Evolutionary conservation across 2,113 vertebrate species (phyloP).

Genomic region (Pheucticus melanocephalus): DNA sequence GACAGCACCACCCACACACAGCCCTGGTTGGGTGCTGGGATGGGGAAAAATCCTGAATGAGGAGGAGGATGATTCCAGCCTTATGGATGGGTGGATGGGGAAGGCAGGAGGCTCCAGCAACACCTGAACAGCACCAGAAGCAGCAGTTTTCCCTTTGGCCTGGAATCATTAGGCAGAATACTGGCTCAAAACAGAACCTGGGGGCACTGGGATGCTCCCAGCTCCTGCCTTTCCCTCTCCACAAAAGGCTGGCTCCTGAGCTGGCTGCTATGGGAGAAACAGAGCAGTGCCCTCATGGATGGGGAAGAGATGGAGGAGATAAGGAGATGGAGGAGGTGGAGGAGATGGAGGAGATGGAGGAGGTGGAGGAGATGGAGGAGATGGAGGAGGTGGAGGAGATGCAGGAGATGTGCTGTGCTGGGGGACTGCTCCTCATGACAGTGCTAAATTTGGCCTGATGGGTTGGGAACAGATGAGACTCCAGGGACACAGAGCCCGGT

Average conservation of each 20-base stretch:
- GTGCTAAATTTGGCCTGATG: not conserved
- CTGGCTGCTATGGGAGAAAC: not conserved
- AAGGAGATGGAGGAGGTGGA: not conserved
- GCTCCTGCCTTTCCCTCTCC: not conserved
- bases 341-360: not conserved
- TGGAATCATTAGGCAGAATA: not conserved
- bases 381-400: no score
- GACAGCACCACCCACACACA: not conserved
- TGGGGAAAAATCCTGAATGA: not conserved
- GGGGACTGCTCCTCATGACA: accelerated
- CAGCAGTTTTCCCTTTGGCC: not conserved
- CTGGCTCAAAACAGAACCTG: not conserved
- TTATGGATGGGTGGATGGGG: not conserved
- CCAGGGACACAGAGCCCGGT: not conserved
- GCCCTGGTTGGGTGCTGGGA: not conserved
- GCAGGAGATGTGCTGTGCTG: not conserved
- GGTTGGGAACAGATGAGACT: not conserved
- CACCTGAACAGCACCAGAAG: not conserved
- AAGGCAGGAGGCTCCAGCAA: not conserved
- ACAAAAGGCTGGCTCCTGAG: not conserved
- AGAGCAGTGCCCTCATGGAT: not conserved
- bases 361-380: not conserved
- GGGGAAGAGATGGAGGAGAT: not conserved
- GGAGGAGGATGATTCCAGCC: not conserved
- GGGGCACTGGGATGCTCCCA: not conserved